A percentile compares a stretch with the other conserved stretches of the same genome.
phyloP scores from a whole-genome alignment of 2,113 vertebrate species.

The Saguinus midas region DNA sequence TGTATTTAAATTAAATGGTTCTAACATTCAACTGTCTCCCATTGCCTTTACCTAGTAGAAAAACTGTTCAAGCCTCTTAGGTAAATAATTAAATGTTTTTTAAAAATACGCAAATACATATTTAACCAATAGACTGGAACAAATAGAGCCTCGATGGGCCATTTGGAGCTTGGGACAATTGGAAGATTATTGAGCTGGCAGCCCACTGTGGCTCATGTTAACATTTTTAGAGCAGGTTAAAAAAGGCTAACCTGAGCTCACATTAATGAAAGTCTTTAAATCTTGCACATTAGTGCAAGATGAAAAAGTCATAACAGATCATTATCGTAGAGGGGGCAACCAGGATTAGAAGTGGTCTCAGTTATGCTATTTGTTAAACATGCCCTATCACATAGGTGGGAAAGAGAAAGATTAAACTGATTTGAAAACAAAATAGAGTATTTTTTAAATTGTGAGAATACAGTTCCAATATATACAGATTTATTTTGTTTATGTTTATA shows the following conservation, averaged over 20 bases:
- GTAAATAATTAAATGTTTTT: conserved; percentile 84
- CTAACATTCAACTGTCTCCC: conserved; percentile 70
- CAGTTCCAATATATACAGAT: not conserved
- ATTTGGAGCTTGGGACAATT: conserved; percentile 75
- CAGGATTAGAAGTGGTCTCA: conserved; percentile 54
- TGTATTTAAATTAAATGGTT: conserved; percentile 74
- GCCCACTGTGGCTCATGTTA: conserved; percentile 62
- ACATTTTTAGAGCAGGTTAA: conserved; percentile 66
- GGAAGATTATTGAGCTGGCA: conserved; percentile 74
- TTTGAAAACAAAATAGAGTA: not conserved
- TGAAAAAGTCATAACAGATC: conserved; percentile 73
- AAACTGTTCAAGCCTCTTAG: conserved; percentile 78
- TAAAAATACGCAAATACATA: conserved; percentile 72
- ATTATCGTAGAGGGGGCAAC: conserved; percentile 56
- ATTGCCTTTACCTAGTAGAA: conserved; percentile 78
- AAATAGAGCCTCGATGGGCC: conserved; percentile 70
- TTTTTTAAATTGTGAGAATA: not conserved
- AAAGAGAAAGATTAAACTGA: not conserved
- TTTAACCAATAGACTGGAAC: conserved; percentile 80
- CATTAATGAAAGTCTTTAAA: conserved; percentile 72
- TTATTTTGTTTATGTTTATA: not conserved
- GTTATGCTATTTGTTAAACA: conserved; percentile 66
- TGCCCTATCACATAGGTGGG: conserved; percentile 1
- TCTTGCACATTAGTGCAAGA: conserved; percentile 20
- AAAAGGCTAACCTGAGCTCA: conserved; percentile 68